These are phyloP conservation scores for Leiothrix lutea DNA, from an alignment of 2,113 vertebrate species.

Conservation along the genomic window DNA sequence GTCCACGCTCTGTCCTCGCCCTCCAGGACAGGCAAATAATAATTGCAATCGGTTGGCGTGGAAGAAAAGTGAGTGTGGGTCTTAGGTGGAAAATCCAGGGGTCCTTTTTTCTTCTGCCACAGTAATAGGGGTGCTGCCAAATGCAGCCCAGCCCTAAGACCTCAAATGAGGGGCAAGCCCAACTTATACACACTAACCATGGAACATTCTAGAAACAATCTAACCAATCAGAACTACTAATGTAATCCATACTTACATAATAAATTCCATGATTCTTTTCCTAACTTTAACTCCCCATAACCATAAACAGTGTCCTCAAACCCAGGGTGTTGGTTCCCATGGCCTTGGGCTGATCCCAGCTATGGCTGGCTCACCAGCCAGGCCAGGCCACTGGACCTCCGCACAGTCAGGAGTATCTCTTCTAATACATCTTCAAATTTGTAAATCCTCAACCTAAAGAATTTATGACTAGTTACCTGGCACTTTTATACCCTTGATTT, in stretches of 20 bases:
- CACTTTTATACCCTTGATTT: neutral
- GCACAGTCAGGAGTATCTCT: neutral
- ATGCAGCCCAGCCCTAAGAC: neutral
- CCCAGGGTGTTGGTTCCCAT: neutral
- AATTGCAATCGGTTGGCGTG: rapidly evolving
- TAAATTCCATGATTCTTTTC: neutral
- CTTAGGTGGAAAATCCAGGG: neutral
- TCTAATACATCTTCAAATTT: neutral
- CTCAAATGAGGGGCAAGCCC: neutral
- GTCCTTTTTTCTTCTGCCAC: neutral
- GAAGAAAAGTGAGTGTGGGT: neutral
- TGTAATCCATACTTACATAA: neutral
- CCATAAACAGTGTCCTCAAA: neutral
- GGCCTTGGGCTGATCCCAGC: neutral
- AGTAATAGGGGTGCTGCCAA: neutral
- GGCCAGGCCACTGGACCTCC: neutral
- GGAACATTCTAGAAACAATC: neutral
- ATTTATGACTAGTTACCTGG: neutral
- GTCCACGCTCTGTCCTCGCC: neutral
- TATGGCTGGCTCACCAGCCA: neutral
- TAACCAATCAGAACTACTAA: neutral
- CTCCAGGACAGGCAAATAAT: neutral
- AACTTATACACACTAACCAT: neutral
- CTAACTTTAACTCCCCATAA: neutral
- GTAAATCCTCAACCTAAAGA: neutral